Percentiles rank a stretch among this genome's conserved stretches.
Evolutionary conservation across 1,140 invertebrate species (phyloP).

Genomic region (Zaprionus capensis): DNA sequence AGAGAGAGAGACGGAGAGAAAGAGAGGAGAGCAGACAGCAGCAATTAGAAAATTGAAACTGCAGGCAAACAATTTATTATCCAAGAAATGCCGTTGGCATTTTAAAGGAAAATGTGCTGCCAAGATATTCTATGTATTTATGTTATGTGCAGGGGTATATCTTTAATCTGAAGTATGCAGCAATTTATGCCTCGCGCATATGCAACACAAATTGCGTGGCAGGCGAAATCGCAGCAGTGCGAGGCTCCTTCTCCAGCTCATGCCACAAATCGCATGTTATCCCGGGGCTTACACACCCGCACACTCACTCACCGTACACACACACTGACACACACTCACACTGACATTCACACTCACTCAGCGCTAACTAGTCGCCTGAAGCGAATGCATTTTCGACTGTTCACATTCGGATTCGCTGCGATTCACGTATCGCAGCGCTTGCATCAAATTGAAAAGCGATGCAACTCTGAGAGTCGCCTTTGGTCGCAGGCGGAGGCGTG

Average conservation of each 20-base stretch:
- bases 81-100: neutral
- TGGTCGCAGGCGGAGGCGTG: neutral
- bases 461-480: conserved; percentile 11
- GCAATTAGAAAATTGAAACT: conserved; percentile 24
- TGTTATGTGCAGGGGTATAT: neutral
- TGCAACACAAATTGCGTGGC: neutral
- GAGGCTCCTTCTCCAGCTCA: neutral
- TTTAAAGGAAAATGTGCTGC: conserved; percentile 1
- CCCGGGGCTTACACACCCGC: conserved; percentile 27
- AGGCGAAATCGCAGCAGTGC: conserved; percentile 2
- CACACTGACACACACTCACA: neutral
- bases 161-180: conserved; percentile 2
- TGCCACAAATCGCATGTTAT: conserved; percentile 39
- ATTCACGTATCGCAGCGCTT: conserved; percentile 28
- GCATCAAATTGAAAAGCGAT: conserved; percentile 48
- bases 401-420: conserved; percentile 41
- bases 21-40: neutral
- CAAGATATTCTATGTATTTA: neutral
- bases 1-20: neutral
- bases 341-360: neutral
- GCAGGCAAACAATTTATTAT: conserved; percentile 17
- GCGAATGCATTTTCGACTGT: conserved; percentile 41
- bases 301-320: neutral
- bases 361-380: conserved; percentile 5
- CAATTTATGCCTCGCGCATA: conserved; percentile 4